These are phyloP conservation scores for Eretmocerus hayati DNA, from an alignment of 2,888 invertebrate species.

Conservation along the genomic window DNA sequence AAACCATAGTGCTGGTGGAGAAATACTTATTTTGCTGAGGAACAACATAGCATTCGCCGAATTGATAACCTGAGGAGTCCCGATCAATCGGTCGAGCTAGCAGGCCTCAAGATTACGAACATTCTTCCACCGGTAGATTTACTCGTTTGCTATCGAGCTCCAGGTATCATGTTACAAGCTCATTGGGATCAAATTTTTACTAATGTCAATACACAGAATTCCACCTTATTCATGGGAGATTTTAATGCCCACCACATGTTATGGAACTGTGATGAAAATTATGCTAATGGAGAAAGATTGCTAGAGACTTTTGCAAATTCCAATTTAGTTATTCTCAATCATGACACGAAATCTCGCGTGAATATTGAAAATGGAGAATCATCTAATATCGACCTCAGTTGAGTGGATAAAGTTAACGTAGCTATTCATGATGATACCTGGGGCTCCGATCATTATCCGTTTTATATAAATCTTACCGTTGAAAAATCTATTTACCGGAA, in stretches of 20 bases:
- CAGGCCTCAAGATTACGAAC: neutral
- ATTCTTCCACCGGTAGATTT: neutral
- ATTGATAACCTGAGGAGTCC: too few species aligned
- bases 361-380: neutral
- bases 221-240: constrained; percentile 4
- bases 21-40: too few species aligned
- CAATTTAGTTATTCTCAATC: neutral
- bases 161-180: neutral
- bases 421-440: neutral
- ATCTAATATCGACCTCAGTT: neutral
- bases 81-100: constrained; percentile 4
- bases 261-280: constrained; percentile 4
- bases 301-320: neutral
- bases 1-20: too few species aligned
- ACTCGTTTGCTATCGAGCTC: constrained; percentile 4
- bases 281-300: constrained; percentile 8
- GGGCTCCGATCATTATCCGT: constrained; percentile 1
- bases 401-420: neutral
- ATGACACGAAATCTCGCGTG: neutral
- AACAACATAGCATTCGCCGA: too few species aligned
- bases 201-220: neutral
- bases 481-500: neutral
- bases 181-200: constrained; percentile 9
- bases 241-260: constrained; percentile 8
- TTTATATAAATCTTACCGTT: neutral